phyloP scores from a whole-genome alignment of 2,797 vertebrate genomes.

The Limosa lapponica region DNA sequence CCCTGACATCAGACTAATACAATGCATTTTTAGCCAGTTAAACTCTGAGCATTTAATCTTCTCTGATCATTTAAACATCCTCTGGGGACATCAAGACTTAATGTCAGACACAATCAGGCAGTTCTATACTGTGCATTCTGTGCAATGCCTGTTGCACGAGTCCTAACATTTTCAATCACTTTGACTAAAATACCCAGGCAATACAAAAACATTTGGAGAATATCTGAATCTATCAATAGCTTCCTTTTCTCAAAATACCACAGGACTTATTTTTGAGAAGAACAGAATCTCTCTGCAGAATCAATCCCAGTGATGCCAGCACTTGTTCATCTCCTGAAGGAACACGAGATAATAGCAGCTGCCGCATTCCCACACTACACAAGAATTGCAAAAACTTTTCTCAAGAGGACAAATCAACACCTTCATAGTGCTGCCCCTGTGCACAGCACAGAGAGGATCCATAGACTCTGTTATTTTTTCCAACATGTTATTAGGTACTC shows the following conservation, averaged over 20 bases:
- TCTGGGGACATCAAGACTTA: neutral
- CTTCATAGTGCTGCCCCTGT: neutral
- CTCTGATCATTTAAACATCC: neutral
- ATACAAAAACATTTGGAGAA: rapidly evolving
- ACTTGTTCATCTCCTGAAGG: neutral
- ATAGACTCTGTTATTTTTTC: neutral
- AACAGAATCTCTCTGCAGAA: neutral
- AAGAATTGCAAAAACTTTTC: neutral
- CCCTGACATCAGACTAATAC: neutral
- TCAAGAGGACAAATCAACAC: neutral
- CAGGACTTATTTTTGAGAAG: neutral
- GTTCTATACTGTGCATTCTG: neutral
- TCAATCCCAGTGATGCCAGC: neutral
- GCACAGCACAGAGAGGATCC: neutral
- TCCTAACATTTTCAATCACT: neutral
- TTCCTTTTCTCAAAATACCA: neutral
- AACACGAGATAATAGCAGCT: neutral
- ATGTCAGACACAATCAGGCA: neutral
- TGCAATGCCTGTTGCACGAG: neutral
- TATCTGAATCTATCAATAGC: neutral
- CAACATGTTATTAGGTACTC: neutral
- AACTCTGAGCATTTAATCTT: neutral
- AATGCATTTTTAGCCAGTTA: neutral
- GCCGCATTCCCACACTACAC: neutral
- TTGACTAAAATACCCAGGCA: neutral